Evolutionary conservation across 30 jellyfish, hydroid and myxozoan species (phyloP).

Genomic region (Haliclystus octoradiatus): DNA sequence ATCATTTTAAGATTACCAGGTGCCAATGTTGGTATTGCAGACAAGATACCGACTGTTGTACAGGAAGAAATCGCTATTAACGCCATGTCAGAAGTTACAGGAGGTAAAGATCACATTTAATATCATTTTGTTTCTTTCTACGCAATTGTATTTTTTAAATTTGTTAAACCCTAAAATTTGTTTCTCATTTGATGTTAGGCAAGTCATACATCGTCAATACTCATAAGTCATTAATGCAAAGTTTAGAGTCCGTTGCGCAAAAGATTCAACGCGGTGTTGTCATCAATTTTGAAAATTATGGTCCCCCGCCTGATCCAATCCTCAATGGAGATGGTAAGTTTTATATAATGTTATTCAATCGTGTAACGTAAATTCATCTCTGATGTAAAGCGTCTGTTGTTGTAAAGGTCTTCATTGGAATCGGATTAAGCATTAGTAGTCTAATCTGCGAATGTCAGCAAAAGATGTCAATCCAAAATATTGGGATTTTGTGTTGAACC

Average conservation of each 20-base stretch:
- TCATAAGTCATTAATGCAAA: constrained; percentile 75
- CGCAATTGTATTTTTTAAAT: not conserved
- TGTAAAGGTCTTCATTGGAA: too few species aligned
- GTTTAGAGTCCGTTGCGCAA: constrained; percentile 92
- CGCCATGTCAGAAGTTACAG: constrained; percentile 89
- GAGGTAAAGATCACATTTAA: too few species aligned
- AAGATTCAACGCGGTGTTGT: constrained; percentile 93
- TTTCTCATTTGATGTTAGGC: constrained; percentile 27
- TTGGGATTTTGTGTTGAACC: too few species aligned
- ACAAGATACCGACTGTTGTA: constrained; percentile 24
- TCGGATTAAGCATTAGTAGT: too few species aligned
- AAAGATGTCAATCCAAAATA: too few species aligned
- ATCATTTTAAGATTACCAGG: constrained; percentile 81
- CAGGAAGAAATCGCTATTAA: constrained; percentile 87
- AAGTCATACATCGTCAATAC: constrained; percentile 71
- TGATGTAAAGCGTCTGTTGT: too few species aligned
- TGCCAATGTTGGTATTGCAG: constrained; percentile 43
- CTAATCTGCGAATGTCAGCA: too few species aligned
- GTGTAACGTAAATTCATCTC: too few species aligned
- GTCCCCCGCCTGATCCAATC: constrained; percentile 95
- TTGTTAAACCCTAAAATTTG: too few species aligned
- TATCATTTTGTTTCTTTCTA: too few species aligned
- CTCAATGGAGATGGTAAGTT: constrained; percentile 40
- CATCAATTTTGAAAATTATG: constrained; percentile 76
- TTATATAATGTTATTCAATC: too few species aligned